These are phyloP conservation scores for Tipula lateralis DNA, from an alignment of 2,888 invertebrate genomes.

Conservation along the genomic window DNA sequence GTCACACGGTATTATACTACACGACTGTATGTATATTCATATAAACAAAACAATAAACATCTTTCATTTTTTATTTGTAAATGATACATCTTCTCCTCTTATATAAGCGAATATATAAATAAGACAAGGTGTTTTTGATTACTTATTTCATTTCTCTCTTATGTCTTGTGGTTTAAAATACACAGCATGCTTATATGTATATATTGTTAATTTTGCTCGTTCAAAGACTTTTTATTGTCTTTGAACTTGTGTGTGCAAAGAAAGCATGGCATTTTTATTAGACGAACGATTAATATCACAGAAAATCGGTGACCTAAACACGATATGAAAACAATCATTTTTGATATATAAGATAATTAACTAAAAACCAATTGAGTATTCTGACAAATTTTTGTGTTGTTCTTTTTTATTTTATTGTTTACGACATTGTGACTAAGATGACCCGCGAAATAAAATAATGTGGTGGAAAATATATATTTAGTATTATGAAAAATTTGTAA, in stretches of 20 bases:
- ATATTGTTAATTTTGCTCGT: neutral
- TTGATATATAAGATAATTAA: neutral
- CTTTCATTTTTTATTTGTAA: neutral
- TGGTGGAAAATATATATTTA: neutral
- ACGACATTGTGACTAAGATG: neutral
- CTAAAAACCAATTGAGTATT: neutral
- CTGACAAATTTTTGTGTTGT: neutral
- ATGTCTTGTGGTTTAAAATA: neutral
- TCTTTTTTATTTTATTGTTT: no score
- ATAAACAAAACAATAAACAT: neutral
- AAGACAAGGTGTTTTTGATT: slow-evolving; percentile 11
- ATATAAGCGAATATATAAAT: neutral
- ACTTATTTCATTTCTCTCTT: neutral
- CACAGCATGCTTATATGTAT: no score
- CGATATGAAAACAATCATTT: neutral
- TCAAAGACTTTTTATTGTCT: neutral
- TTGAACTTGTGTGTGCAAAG: neutral
- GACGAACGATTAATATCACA: neutral
- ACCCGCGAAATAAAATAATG: neutral
- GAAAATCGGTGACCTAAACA: slow-evolving; percentile 3
- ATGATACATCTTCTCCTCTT: neutral
- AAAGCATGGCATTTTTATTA: neutral
- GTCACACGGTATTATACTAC: neutral
- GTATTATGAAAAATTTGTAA: neutral
- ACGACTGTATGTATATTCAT: neutral